Percentiles rank a stretch among this genome's conserved stretches.
These are phyloP conservation scores for Chamaetylas fuelleborni DNA, from an alignment of 2,113 vertebrate species.

Conservation along the genomic window DNA sequence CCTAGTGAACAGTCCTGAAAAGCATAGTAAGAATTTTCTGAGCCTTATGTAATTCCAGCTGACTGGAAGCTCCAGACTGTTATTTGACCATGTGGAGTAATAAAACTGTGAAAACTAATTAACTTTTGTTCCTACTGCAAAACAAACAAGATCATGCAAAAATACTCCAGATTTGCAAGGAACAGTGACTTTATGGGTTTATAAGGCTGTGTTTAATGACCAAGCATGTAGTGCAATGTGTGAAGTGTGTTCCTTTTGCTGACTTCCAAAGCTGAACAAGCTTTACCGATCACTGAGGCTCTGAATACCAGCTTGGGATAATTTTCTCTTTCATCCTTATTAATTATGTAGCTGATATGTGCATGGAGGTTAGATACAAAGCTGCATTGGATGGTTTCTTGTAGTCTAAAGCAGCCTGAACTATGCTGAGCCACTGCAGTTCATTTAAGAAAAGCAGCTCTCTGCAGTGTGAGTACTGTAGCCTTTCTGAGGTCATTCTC, in stretches of 20 bases:
- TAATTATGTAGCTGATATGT: constrained; percentile 11
- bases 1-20: neutral
- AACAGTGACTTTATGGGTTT: neutral
- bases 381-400: neutral
- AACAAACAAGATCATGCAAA: constrained; percentile 19
- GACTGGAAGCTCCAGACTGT: neutral
- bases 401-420: neutral
- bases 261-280: neutral
- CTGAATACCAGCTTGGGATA: neutral
- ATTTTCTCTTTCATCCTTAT: constrained; percentile 3
- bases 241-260: neutral
- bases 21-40: constrained; percentile 15
- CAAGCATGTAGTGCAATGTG: neutral
- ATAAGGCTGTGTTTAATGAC: constrained; percentile 1
- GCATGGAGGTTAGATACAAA: neutral
- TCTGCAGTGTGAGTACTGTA: neutral
- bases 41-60: neutral
- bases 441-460: neutral
- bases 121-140: constrained; percentile 12
- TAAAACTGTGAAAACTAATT: constrained; percentile 53
- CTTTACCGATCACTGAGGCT: neutral
- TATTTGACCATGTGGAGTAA: constrained; percentile 29
- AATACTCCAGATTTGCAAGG: neutral
- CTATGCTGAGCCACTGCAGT: accelerated
- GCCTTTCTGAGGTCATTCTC: neutral